These are phyloP conservation scores for Galerucella calmariensis DNA, from an alignment of 2,888 invertebrate genomes.

Conservation along the genomic window DNA sequence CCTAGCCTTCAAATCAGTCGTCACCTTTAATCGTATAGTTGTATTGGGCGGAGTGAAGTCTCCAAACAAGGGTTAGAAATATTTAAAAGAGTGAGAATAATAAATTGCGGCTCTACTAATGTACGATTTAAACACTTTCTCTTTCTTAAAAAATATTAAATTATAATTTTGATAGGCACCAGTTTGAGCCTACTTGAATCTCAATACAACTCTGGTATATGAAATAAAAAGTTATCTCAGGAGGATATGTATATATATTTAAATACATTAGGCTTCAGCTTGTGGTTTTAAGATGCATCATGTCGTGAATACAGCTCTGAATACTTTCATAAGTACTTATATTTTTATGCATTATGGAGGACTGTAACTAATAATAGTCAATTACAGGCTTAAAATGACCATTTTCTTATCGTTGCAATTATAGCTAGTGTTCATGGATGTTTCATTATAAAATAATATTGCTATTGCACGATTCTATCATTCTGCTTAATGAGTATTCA, in stretches of 20 bases:
- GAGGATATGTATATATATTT: not conserved
- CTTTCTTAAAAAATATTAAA: no score
- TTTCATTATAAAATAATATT: slow-evolving; percentile 40
- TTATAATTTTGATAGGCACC: not conserved
- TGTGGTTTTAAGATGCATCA: not conserved
- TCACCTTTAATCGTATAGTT: no score
- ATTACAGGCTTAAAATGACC: slow-evolving; percentile 41
- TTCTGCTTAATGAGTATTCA: slow-evolving; percentile 32
- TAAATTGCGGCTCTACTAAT: no score
- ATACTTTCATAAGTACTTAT: slow-evolving; percentile 37
- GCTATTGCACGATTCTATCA: slow-evolving; percentile 40
- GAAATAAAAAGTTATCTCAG: not conserved
- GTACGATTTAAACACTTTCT: no score
- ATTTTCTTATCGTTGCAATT: slow-evolving; percentile 44
- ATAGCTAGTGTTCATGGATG: slow-evolving; percentile 35
- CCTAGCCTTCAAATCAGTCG: no score
- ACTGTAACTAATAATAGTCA: slow-evolving; percentile 43
- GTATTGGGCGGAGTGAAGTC: no score
- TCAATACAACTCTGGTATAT: not conserved
- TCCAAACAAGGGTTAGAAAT: no score
- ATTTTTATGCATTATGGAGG: slow-evolving; percentile 42
- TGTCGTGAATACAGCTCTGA: slow-evolving; percentile 14
- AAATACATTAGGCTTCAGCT: slow-evolving; percentile 2
- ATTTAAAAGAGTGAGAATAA: no score
- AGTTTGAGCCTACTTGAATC: not conserved